phyloP scores from a whole-genome alignment of 2,113 vertebrate species.

The Kobus ellipsiprymnus region DNA sequence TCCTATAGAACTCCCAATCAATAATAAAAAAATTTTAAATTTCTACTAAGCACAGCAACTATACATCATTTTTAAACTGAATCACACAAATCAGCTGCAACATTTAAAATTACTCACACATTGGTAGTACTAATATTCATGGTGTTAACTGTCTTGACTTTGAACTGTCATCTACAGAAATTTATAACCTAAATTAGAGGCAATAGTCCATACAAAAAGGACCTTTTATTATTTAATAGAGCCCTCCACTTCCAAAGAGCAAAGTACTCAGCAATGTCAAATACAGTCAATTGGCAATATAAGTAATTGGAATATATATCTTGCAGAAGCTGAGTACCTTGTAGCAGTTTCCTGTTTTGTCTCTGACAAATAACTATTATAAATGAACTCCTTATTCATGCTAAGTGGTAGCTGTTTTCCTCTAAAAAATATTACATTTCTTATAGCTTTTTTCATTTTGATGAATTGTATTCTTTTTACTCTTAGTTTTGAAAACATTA shows the following conservation, averaged over 20 bases:
- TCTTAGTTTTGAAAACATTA: constrained; percentile 27
- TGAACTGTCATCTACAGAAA: constrained; percentile 65
- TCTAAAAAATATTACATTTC: constrained; percentile 22
- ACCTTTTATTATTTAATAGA: constrained; percentile 49
- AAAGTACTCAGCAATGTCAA: constrained; percentile 69
- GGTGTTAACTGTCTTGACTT: constrained; percentile 63
- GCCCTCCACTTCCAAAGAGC: constrained; percentile 53
- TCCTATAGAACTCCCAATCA: neutral
- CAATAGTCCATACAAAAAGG: constrained; percentile 28
- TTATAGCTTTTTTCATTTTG: constrained; percentile 23
- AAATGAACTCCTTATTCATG: neutral
- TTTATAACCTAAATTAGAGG: constrained; percentile 63
- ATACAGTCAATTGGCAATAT: neutral
- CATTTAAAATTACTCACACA: constrained; percentile 31
- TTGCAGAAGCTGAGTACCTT: neutral
- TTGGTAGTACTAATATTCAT: neutral
- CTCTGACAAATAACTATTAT: constrained; percentile 16
- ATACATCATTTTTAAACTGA: neutral
- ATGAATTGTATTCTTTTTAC: neutral
- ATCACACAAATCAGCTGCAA: constrained; percentile 20
- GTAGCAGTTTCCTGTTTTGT: neutral
- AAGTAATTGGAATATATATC: neutral
- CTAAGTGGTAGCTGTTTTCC: neutral
- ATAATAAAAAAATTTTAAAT: neutral
- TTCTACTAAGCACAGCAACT: neutral